Evolutionary conservation across 1,140 invertebrate species (phyloP), one percentile per base, ranked within the genome.

Genomic region (Platyura marginata): DNA sequence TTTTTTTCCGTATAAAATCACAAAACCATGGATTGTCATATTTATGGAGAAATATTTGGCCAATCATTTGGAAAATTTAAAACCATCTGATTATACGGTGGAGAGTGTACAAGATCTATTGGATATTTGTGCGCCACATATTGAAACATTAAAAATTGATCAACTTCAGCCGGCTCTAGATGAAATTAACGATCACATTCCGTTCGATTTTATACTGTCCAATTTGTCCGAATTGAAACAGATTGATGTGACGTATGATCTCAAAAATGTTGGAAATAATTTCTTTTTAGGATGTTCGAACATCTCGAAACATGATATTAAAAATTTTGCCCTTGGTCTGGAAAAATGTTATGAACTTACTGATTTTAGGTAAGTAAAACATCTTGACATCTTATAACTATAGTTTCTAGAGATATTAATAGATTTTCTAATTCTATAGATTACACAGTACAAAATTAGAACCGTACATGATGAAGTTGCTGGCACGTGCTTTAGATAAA

Each of bases 41-140:
- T 65, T 63, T 54, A 59, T 64, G 51, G 61, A 65, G 50, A 54
- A 52, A 51, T 58, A 65, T 57, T 48, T 65, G 41, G 51, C 59
- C 43, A 59, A 65, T 51, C 59, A 54, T 51, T 55, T 65, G 42
- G 62, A 64, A 50, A 55, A 57, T 46, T 47, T 64, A 47, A 49
- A 56, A 49, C 57, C 59, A 42, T 50, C 52, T 49, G 52, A 64
- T 49, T 64, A 64, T 41, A 55, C 63, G 44, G 51, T 53, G 42
- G 62, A 63, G 33, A 50, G 55, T 29, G 52, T 62, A 20, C 54
- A 56, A 22, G 48, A 45, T 42, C 41, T 48, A 46, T 51, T 56
- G 49, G 56, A 61, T 48, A 54, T 59, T 50, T 55, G 54, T 51
- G 56, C 50, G 48, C 36, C 48, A 39, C 58, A 59, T 51, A 53